These are phyloP conservation scores for Arion vulgaris DNA, from an alignment of 1,140 invertebrate genomes.

Conservation along the genomic window DNA sequence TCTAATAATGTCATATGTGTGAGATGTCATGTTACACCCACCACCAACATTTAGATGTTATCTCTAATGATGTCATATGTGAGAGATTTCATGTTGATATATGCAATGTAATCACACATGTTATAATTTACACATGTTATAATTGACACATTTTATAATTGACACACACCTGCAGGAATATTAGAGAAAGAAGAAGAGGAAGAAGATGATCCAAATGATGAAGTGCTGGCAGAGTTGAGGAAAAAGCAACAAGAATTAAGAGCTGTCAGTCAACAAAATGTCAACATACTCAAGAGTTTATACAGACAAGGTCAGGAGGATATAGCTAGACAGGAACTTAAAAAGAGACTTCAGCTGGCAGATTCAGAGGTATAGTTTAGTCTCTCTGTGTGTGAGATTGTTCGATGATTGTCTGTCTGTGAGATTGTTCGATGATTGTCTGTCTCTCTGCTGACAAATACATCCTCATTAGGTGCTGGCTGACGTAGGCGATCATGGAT, in stretches of 20 bases:
- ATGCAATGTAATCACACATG: no score
- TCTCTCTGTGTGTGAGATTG: no score
- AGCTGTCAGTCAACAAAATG: conserved; percentile 81
- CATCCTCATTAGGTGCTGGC: no score
- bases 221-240: conserved; percentile 87
- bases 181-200: conserved; percentile 67
- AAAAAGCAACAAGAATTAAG: conserved; percentile 86
- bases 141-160: no score
- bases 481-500: no score
- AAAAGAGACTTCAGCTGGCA: conserved; percentile 79
- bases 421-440: background rate
- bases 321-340: conserved; percentile 78
- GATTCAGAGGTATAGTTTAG: conserved; percentile 82
- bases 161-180: conserved; percentile 57
- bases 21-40: no score
- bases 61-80: no score
- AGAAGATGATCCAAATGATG: conserved; percentile 80
- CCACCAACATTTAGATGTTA: no score
- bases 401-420: background rate
- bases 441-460: no score
- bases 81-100: no score
- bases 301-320: conserved; percentile 65
- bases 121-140: no score
- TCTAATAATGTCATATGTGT: no score
- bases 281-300: conserved; percentile 79